Percentiles rank a stretch among this genome's conserved stretches.
phyloP scores from a whole-genome alignment of 2,888 invertebrate genomes.

The Heliconius ethilla region DNA sequence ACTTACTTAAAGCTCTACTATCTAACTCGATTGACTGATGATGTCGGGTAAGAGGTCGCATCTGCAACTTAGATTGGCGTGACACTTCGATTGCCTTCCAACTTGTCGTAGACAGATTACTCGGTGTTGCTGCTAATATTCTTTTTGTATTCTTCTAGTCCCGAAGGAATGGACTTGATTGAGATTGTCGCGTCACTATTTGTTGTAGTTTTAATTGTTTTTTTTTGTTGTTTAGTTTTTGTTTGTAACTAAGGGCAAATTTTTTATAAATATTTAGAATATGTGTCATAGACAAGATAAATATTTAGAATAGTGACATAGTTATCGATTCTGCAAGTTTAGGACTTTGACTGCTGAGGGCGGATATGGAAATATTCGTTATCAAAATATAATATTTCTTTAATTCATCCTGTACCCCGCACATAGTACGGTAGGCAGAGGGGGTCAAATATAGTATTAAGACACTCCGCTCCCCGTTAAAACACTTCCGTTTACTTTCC shows the following conservation, averaged over 20 bases:
- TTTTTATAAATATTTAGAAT: too few species aligned
- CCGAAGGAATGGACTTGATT: slow-evolving; percentile 37
- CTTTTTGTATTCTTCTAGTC: slow-evolving; percentile 40
- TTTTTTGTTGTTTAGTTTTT: neutral
- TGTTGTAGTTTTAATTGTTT: slow-evolving; percentile 28
- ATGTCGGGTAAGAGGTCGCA: slow-evolving; percentile 64
- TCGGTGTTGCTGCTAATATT: slow-evolving; percentile 48
- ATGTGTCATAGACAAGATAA: too few species aligned
- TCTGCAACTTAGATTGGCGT: slow-evolving; percentile 76
- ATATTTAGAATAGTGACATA: too few species aligned
- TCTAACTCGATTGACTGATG: slow-evolving; percentile 51
- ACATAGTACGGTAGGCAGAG: neutral
- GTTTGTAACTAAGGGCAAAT: neutral
- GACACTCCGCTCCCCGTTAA: neutral
- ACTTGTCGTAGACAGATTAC: slow-evolving; percentile 63
- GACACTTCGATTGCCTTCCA: slow-evolving; percentile 44
- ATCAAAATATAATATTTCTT: too few species aligned
- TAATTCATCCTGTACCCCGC: neutral
- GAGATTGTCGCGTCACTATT: slow-evolving; percentile 37
- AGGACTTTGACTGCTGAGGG: too few species aligned
- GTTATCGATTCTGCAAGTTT: too few species aligned
- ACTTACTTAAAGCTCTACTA: neutral
- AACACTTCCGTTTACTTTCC: neutral
- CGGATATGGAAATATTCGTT: too few species aligned
- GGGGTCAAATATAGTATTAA: neutral